Conservation (phyloP, 2,888 invertebrate species). For the Euzophera pinguis region DNA sequence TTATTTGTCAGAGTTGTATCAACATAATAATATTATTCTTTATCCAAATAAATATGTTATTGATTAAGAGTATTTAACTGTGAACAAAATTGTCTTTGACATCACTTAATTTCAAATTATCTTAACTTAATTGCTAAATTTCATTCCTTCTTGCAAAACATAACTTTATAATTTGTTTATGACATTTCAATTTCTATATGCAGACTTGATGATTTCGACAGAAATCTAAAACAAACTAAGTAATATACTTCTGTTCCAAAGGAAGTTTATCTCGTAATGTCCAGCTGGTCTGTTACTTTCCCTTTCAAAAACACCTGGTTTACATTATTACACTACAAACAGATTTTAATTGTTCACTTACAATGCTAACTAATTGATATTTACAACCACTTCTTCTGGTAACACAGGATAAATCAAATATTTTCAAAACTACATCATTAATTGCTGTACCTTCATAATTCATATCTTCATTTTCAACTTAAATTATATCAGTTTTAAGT, state of each 20-base stretch:
- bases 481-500: constrained; percentile 15
- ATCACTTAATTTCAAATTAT: no score
- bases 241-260: background rate
- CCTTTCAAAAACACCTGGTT: constrained; percentile 1
- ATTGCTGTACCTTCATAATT: background rate
- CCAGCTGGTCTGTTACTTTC: background rate
- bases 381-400: background rate
- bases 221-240: no score
- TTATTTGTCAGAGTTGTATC: no score
- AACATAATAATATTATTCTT: no score
- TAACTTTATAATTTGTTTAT: no score
- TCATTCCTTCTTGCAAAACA: no score
- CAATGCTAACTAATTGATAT: constrained; percentile 14
- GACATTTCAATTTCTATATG: no score
- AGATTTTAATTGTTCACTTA: constrained; percentile 1
- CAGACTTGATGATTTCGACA: no score
- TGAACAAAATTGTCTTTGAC: no score
- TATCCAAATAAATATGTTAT: no score
- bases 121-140: no score
- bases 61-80: no score
- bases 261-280: background rate
- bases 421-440: constrained; percentile 25
- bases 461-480: background rate
- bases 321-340: background rate
- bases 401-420: constrained; percentile 23